Percentiles rank a stretch among this genome's conserved stretches.
phyloP scores from a whole-genome alignment of 2,113 vertebrate genomes.

The Phrynosoma blainvillii region DNA sequence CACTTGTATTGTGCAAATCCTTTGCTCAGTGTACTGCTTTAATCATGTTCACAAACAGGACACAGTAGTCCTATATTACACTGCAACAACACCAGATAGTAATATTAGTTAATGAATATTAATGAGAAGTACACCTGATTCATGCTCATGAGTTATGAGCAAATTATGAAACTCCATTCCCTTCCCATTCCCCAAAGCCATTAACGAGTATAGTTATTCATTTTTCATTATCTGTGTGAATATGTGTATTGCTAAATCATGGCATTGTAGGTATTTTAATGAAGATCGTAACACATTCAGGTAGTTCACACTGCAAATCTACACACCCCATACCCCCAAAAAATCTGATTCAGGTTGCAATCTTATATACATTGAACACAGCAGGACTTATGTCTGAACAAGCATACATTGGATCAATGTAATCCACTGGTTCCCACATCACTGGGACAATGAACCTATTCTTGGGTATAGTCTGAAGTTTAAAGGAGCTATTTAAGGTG shows the following conservation, averaged over 20 bases:
- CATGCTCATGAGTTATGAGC: not conserved
- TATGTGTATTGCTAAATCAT: not conserved
- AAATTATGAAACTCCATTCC: not conserved
- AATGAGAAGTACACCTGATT: conserved; percentile 6
- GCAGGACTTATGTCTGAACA: not conserved
- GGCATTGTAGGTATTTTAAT: not conserved
- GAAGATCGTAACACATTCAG: not conserved
- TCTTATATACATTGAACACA: not conserved
- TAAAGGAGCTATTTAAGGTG: no score
- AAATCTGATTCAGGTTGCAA: not conserved
- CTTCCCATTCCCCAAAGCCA: not conserved
- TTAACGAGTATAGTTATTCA: not conserved
- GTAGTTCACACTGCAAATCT: not conserved
- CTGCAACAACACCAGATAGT: not conserved
- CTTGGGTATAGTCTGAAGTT: no score
- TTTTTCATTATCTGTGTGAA: not conserved
- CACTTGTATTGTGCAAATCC: not conserved
- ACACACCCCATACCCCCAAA: no score
- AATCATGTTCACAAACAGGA: not conserved
- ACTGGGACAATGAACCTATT: no score
- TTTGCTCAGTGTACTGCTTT: not conserved
- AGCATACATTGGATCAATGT: no score
- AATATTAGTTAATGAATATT: conserved; percentile 12
- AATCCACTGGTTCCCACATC: no score
- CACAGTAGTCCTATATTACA: not conserved